Base-by-base conservation (phyloP, 2,113 vertebrate species). In the Eolophus roseicapilla region DNA sequence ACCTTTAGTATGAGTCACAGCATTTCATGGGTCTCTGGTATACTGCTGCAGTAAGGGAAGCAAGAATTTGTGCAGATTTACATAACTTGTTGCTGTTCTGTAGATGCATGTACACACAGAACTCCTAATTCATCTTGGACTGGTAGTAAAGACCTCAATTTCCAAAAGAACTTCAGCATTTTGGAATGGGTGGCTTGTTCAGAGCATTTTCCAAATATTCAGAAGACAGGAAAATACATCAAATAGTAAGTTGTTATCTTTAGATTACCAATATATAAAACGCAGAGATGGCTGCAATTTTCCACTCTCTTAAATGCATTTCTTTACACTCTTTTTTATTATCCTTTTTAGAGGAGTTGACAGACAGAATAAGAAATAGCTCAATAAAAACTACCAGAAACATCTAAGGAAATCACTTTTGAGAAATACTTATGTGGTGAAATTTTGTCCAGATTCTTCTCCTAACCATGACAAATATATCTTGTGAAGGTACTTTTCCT, bases 291-390 rank as follows among this genome's bases (percentile, higher is more conserved):
- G 50, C 57, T 39, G 12, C 44, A 85, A 59, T 86, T 90, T 97
- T 57, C 63, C 6, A 31, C n/a, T 94, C 44, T 49, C 55, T 88
- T 53, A 57, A 95, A 87, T n/a, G 37, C 2, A 2, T 81, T 93
- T 94, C 69, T 92, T 82, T 79, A 25, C 20, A 41, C 4, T 83
- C 29, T 60, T 85, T 94, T 90, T 95, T 88, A 82, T 89, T 76
- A 44, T 29, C 47, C 5, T 20, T n/a, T 85, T 95, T 60, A 85
- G 57, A 89, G 50, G 13, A 89, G 3, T 5, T 87, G 70, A 79
- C 70, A 93, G 69, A 63, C 33, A 79, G 74, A 44, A 60, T 33
- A 92, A 91, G 21, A 78, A 90, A 81, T 63, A 79, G 8, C 27
- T 87, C 74, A 57, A 64, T 93, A 86, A 93, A 91, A 94, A 7